A percentile compares a stretch with the other conserved stretches of the same genome.
Evolutionary conservation across 2,888 invertebrate species (phyloP).

Genomic region (Acleris holmiana): DNA sequence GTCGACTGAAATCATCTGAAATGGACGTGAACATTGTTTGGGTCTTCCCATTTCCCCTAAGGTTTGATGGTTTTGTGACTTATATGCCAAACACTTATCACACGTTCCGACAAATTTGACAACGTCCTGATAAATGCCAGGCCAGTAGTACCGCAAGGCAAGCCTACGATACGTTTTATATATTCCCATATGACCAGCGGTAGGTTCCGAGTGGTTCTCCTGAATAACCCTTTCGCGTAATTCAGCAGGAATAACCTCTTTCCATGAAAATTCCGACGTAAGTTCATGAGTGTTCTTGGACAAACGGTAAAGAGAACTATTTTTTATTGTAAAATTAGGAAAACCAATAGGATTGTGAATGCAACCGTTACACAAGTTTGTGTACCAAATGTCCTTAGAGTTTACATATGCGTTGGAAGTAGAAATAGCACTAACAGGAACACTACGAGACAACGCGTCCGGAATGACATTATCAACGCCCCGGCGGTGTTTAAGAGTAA

Average conservation of each 20-base stretch:
- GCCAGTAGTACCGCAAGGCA: background rate
- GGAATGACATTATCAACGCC: too few species aligned
- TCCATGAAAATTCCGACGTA: background rate
- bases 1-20: slow-evolving; percentile 43
- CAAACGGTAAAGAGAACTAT: slow-evolving; percentile 2
- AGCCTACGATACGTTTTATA: slow-evolving; percentile 1
- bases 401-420: background rate
- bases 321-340: background rate
- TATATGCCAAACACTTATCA: background rate
- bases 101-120: background rate
- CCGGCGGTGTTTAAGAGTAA: slow-evolving; percentile 33
- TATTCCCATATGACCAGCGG: background rate
- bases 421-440: background rate
- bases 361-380: slow-evolving; percentile 1
- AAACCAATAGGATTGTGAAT: background rate
- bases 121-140: background rate
- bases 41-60: slow-evolving; percentile 43
- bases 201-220: slow-evolving; percentile 8
- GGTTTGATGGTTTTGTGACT: slow-evolving; percentile 21
- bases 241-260: background rate
- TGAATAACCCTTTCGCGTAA: background rate
- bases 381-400: slow-evolving; percentile 4
- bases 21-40: slow-evolving; percentile 43
- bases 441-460: background rate
- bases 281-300: slow-evolving; percentile 5